Evolutionary conservation across 2,888 invertebrate genomes (phyloP).

Genomic region (Salticus scenicus): DNA sequence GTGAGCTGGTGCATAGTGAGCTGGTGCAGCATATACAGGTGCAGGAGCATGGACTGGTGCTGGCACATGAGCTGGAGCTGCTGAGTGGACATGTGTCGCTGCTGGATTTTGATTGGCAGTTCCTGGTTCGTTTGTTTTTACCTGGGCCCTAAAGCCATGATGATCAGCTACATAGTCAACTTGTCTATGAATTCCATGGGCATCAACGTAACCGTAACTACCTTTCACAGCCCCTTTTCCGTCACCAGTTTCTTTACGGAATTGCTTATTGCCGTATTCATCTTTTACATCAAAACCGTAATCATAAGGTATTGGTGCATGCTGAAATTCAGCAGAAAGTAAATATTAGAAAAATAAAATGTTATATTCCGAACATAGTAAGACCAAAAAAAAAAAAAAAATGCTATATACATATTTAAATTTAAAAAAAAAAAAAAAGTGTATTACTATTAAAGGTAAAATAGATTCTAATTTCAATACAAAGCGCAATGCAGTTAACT

Average conservation of each 20-base stretch:
- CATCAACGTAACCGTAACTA: conserved; percentile 66
- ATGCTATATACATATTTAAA: too few relatives aligned
- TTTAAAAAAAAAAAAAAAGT: too few relatives aligned
- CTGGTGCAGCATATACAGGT: conserved; percentile 28
- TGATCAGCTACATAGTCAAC: conserved; percentile 69
- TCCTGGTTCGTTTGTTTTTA: conserved; percentile 70
- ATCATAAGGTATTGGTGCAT: conserved; percentile 64
- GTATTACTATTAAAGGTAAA: too few relatives aligned
- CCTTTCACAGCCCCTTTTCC: conserved; percentile 67
- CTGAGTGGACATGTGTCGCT: conserved; percentile 57
- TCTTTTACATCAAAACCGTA: conserved; percentile 68
- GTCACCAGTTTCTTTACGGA: conserved; percentile 63
- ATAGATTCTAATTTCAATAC: too few relatives aligned
- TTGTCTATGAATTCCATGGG: conserved; percentile 66
- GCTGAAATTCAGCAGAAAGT: not conserved
- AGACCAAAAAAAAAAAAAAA: too few relatives aligned
- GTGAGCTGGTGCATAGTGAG: conserved; percentile 30
- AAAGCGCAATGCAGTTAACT: too few relatives aligned
- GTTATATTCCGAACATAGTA: not conserved
- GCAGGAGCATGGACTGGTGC: conserved; percentile 20
- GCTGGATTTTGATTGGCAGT: conserved; percentile 68
- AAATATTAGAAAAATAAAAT: not conserved
- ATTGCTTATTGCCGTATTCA: conserved; percentile 69
- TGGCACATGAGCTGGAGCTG: conserved; percentile 43
- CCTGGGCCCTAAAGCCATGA: conserved; percentile 68